Percentiles rank a stretch among this genome's conserved stretches.
phyloP scores from a whole-genome alignment of 2,797 vertebrate genomes.

The Lepidocolaptes lacrymiger region DNA sequence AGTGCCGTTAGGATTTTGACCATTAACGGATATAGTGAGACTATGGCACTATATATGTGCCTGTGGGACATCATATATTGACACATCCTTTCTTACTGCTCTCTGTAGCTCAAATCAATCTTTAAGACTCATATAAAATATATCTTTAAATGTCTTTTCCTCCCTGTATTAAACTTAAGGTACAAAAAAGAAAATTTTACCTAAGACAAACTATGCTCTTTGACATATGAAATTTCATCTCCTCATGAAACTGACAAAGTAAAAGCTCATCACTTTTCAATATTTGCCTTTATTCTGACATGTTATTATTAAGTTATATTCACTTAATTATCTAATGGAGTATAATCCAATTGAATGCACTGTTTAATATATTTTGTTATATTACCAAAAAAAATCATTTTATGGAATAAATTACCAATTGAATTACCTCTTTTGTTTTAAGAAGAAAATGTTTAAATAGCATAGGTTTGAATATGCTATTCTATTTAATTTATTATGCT shows the following conservation, averaged over 20 bases:
- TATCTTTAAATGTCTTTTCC: neutral
- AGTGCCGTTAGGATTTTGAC: neutral
- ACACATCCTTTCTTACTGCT: neutral
- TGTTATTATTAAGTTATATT: neutral
- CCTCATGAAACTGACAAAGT: neutral
- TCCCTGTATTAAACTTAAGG: neutral
- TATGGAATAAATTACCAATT: neutral
- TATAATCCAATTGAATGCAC: neutral
- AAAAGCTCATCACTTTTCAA: neutral
- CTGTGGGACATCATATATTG: neutral
- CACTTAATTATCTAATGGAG: neutral
- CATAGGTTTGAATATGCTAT: neutral
- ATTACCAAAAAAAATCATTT: neutral
- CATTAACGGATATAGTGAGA: neutral
- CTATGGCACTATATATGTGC: neutral
- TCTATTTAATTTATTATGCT: neutral
- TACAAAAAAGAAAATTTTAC: neutral
- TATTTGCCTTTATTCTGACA: slow-evolving; percentile 4
- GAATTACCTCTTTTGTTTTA: neutral
- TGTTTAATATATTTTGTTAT: neutral
- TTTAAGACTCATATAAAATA: neutral
- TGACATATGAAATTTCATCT: neutral
- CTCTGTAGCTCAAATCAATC: neutral
- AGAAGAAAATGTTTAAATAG: neutral
- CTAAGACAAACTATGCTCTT: neutral